phyloP scores from a whole-genome alignment of 2,888 invertebrate genomes.

The Drosophila lacicola region DNA sequence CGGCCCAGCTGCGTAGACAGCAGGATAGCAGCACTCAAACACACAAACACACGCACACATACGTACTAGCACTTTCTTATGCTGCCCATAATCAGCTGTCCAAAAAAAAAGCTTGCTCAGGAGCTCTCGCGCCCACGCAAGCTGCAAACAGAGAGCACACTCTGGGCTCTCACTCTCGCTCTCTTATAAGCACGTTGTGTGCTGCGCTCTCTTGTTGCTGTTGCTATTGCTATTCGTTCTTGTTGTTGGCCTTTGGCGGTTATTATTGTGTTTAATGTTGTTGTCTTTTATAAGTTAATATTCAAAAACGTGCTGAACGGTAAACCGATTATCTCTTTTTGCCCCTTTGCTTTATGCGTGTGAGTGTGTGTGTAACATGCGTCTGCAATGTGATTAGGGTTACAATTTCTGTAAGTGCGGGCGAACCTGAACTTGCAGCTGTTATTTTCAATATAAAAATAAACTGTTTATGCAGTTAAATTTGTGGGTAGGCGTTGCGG shows the following conservation, averaged over 20 bases:
- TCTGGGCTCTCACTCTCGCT: constrained; percentile 6
- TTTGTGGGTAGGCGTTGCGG: constrained; percentile 18
- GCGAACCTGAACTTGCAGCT: constrained; percentile 66
- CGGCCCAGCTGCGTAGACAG: constrained; percentile 3
- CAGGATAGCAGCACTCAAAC: constrained; percentile 20
- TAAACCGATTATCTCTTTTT: constrained; percentile 48
- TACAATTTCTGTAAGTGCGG: constrained; percentile 50
- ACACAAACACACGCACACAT: background rate
- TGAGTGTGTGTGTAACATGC: constrained; percentile 34
- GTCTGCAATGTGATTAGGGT: constrained; percentile 53
- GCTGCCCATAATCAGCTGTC: constrained; percentile 49
- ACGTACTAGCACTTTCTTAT: background rate
- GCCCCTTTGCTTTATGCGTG: constrained; percentile 23
- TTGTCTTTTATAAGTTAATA: constrained; percentile 42
- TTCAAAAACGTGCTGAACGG: constrained; percentile 65
- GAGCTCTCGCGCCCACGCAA: constrained; percentile 17
- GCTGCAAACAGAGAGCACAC: constrained; percentile 8
- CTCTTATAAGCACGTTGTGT: constrained; percentile 41
- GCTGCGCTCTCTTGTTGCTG: constrained; percentile 22
- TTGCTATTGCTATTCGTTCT: constrained; percentile 23
- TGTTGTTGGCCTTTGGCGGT: constrained; percentile 43
- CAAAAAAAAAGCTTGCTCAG: constrained; percentile 36
- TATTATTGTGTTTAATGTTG: constrained; percentile 42
- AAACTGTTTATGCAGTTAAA: constrained; percentile 76
- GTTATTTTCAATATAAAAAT: constrained; percentile 55